A percentile compares a stretch with the other conserved stretches of the same genome.
Conservation (phyloP, 2,797 vertebrate genomes). For the Cottoperca gobio region DNA sequence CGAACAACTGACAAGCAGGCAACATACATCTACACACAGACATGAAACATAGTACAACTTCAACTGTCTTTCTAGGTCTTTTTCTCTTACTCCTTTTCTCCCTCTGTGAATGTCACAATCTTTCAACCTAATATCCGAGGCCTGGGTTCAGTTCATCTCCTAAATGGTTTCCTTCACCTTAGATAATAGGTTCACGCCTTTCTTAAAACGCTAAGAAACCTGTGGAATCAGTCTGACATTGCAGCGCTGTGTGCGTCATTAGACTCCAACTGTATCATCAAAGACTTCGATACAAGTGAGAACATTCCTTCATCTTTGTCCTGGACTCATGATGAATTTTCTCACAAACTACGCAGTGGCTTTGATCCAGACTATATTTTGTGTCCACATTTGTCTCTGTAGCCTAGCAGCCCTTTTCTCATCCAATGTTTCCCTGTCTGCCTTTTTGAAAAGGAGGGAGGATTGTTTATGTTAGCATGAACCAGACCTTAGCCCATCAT, state of each 20-base stretch:
- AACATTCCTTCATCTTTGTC: constrained; percentile 45
- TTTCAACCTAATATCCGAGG: constrained; percentile 5
- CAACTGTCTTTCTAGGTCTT: neutral
- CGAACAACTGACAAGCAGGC: constrained; percentile 4
- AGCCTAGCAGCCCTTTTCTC: constrained; percentile 57
- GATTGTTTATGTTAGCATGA: constrained; percentile 72
- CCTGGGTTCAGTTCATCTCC: constrained; percentile 40
- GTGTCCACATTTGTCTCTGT: constrained; percentile 56
- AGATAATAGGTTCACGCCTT: constrained; percentile 39
- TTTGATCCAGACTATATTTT: constrained; percentile 57
- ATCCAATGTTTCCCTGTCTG: constrained; percentile 33
- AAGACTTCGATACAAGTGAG: constrained; percentile 38
- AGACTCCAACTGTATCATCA: constrained; percentile 46
- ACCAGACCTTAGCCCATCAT: constrained; percentile 57
- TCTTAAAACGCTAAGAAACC: constrained; percentile 37
- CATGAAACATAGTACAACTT: constrained; percentile 9
- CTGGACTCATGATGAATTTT: constrained; percentile 39
- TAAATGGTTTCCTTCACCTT: constrained; percentile 40
- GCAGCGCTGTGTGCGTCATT: constrained; percentile 44
- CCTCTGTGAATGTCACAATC: constrained; percentile 28
- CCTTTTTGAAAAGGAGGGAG: constrained; percentile 54
- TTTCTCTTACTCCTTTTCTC: constrained; percentile 9
- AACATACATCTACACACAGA: constrained; percentile 11
- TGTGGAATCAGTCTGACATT: constrained; percentile 43
- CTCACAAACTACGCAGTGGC: constrained; percentile 31